Evolutionary conservation across 2,797 vertebrate genomes (phyloP).

Genomic region (Pseudopleuronectes americanus): DNA sequence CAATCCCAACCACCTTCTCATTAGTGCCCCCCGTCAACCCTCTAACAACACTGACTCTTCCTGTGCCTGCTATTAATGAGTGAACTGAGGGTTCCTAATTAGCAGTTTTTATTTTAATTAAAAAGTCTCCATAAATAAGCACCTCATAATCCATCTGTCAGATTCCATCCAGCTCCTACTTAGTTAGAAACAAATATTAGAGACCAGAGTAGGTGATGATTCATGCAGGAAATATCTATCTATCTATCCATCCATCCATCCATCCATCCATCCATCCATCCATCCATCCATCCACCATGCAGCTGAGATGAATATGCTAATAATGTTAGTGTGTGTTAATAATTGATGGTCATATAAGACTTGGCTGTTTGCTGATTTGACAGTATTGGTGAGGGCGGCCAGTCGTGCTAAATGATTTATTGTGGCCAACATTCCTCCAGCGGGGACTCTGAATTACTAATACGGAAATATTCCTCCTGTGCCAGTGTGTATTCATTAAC

Average conservation of each 20-base stretch:
- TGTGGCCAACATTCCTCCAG: conserved; percentile 76
- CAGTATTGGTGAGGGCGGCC: conserved; percentile 75
- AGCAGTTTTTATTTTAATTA: conserved; percentile 88
- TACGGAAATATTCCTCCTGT: conserved; percentile 79
- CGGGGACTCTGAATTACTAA: conserved; percentile 79
- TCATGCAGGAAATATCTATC: conserved; percentile 14
- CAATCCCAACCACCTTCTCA: conserved; percentile 63
- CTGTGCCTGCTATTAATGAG: conserved; percentile 83
- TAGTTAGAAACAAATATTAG: conserved; percentile 74
- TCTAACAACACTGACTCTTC: conserved; percentile 75
- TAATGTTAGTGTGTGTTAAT: conserved; percentile 79
- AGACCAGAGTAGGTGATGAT: conserved; percentile 53
- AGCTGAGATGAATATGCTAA: conserved; percentile 73
- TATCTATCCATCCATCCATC: conserved; percentile 11
- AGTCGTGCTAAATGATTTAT: conserved; percentile 81
- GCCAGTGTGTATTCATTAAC: conserved; percentile 75
- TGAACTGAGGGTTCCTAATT: conserved; percentile 84
- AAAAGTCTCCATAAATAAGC: conserved; percentile 88
- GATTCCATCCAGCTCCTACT: conserved; percentile 80
- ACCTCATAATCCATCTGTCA: conserved; percentile 86
- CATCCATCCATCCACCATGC: conserved; percentile 27
- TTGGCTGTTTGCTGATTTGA: conserved; percentile 77
- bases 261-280: conserved; percentile 17
- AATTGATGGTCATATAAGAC: conserved; percentile 82
- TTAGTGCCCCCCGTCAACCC: conserved; percentile 79